Percentiles rank a stretch among this genome's conserved stretches.
These are phyloP conservation scores for Uropsilus gracilis DNA, from an alignment of 2,113 vertebrate genomes.

Conservation along the genomic window DNA sequence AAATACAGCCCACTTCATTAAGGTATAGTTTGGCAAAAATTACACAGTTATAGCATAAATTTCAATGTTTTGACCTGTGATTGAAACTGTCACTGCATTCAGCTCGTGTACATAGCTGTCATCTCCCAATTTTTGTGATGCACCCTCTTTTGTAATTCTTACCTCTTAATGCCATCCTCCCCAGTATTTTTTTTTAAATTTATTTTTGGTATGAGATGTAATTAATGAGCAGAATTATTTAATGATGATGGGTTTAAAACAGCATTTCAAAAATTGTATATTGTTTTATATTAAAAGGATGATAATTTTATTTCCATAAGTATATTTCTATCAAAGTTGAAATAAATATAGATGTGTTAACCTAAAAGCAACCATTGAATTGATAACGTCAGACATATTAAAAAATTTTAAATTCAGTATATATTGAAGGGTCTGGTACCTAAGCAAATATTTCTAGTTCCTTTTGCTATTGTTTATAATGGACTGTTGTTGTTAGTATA, in stretches of 20 bases:
- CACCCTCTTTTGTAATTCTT: not conserved
- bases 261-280: conserved; percentile 23
- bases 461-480: not conserved
- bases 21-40: not conserved
- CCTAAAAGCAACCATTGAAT: not conserved
- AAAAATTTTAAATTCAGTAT: not conserved
- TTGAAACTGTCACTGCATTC: not conserved
- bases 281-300: conserved; percentile 31
- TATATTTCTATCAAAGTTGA: conserved; percentile 31
- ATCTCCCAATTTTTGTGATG: not conserved
- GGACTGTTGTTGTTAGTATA: not conserved
- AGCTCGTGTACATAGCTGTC: not conserved
- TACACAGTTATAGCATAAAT: not conserved
- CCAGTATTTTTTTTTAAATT: not conserved
- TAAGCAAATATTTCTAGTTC: not conserved
- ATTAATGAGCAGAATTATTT: conserved; percentile 2
- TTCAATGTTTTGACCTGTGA: not conserved
- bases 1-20: not conserved
- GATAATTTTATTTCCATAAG: conserved; percentile 44
- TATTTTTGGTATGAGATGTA: not conserved
- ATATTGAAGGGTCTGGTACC: not conserved
- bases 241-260: not conserved
- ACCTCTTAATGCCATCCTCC: not conserved
- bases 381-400: not conserved
- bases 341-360: not conserved